phyloP scores from a whole-genome alignment of 1,140 invertebrate genomes.

The Drosophila lini region DNA sequence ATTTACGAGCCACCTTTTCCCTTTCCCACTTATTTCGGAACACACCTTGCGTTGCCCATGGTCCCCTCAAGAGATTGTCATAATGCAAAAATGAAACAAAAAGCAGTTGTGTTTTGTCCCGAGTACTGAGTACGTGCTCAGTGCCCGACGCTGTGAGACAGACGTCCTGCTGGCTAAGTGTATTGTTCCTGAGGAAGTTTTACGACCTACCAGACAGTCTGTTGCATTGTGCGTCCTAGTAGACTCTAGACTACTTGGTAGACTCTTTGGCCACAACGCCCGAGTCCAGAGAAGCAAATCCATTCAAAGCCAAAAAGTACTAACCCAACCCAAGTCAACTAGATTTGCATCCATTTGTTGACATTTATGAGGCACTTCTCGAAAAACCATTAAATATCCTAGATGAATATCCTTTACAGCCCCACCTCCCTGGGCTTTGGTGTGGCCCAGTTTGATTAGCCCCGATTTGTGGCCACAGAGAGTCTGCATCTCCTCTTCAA shows the following conservation, averaged over 20 bases:
- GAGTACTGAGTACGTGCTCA: conserved; percentile 66
- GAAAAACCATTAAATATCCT: conserved; percentile 61
- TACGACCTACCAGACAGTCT: conserved; percentile 76
- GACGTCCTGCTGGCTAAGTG: conserved; percentile 53
- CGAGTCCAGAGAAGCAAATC: not conserved
- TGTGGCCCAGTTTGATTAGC: conserved; percentile 74
- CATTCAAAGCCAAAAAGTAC: conserved; percentile 4
- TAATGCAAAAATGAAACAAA: conserved; percentile 65
- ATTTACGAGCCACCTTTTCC: conserved; percentile 71
- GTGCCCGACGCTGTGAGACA: conserved; percentile 15
- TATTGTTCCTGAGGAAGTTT: conserved; percentile 64
- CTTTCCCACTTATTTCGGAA: conserved; percentile 13
- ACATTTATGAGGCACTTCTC: conserved; percentile 77
- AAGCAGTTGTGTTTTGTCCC: conserved; percentile 44
- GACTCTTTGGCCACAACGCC: conserved; percentile 30
- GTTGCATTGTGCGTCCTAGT: conserved; percentile 42
- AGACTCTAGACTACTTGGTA: conserved; percentile 11
- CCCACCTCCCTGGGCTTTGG: conserved; percentile 3
- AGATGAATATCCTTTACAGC: conserved; percentile 11
- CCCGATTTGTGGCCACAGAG: conserved; percentile 59
- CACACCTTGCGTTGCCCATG: conserved; percentile 66
- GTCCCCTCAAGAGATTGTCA: conserved; percentile 57
- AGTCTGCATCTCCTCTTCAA: conserved; percentile 17
- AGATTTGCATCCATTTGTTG: conserved; percentile 64
- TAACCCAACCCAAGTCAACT: conserved; percentile 14